These are phyloP conservation scores for Hyperoplus lanceolatus DNA, from an alignment of 2,797 vertebrate species.

Conservation along the genomic window DNA sequence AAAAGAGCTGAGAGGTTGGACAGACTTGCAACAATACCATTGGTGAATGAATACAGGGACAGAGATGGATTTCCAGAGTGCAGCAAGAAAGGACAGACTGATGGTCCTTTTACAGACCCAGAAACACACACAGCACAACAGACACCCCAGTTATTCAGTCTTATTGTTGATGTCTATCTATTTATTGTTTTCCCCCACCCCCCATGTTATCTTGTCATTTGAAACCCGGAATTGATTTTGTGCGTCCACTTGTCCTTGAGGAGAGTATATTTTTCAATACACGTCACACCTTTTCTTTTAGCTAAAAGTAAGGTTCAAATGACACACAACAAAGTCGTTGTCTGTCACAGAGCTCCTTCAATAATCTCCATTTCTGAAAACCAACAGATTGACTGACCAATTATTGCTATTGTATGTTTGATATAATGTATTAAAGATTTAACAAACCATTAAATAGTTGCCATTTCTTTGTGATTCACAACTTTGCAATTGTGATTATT, in stretches of 20 bases:
- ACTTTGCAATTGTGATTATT: not conserved
- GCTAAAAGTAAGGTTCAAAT: not conserved
- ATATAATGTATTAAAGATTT: not conserved
- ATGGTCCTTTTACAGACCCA: conserved; percentile 25
- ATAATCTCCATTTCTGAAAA: not conserved
- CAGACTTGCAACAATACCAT: conserved; percentile 36
- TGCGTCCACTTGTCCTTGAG: not conserved
- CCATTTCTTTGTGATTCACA: not conserved
- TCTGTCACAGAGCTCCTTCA: not conserved
- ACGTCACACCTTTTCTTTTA: not conserved
- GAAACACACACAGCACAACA: conserved; percentile 10
- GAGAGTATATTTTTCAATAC: not conserved
- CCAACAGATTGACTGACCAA: not conserved
- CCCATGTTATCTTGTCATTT: not conserved
- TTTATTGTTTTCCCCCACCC: not conserved
- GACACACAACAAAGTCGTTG: not conserved
- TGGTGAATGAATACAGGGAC: conserved; percentile 57
- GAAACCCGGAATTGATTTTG: not conserved
- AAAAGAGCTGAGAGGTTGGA: conserved; percentile 54
- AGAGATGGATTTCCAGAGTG: conserved; percentile 40
- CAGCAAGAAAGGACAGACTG: conserved; percentile 26
- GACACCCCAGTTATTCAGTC: conserved; percentile 8
- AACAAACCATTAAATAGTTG: not conserved
- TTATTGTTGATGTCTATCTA: not conserved
- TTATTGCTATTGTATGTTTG: not conserved